Conservation (phyloP, 2,888 invertebrate species). For the Ceriagrion tenellum region DNA sequence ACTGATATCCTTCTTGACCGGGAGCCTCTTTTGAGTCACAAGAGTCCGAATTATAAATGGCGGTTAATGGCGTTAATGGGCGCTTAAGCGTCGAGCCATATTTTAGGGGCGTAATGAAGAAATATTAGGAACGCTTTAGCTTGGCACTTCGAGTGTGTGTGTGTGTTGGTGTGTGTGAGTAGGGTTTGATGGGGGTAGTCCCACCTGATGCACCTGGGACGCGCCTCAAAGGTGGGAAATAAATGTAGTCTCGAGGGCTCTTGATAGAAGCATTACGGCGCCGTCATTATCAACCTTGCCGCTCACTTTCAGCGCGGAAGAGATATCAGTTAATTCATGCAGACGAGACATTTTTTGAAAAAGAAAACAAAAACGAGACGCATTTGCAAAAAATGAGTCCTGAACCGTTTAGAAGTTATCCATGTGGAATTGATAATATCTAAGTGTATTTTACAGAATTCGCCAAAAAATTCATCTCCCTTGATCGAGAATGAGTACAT, state of each 20-base stretch:
- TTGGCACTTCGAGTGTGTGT: too few species aligned
- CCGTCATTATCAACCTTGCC: not conserved
- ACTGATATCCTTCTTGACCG: not conserved
- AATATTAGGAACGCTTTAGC: not conserved
- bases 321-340: not conserved
- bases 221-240: not conserved
- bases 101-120: conserved; percentile 23
- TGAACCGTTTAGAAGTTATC: too few species aligned
- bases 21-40: not conserved
- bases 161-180: too few species aligned
- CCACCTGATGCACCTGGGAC: conserved; percentile 13
- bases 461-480: too few species aligned
- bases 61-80: conserved; percentile 16
- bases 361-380: too few species aligned
- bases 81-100: conserved; percentile 17
- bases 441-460: too few species aligned
- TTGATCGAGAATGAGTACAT: too few species aligned
- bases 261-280: not conserved
- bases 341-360: too few species aligned
- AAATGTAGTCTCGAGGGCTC: not conserved
- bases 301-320: not conserved
- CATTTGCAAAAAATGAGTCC: too few species aligned
- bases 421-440: too few species aligned
- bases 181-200: not conserved
- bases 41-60: conserved; percentile 26